Conservation (phyloP, 1,140 invertebrate genomes). For the Trichoplusia ni region DNA sequence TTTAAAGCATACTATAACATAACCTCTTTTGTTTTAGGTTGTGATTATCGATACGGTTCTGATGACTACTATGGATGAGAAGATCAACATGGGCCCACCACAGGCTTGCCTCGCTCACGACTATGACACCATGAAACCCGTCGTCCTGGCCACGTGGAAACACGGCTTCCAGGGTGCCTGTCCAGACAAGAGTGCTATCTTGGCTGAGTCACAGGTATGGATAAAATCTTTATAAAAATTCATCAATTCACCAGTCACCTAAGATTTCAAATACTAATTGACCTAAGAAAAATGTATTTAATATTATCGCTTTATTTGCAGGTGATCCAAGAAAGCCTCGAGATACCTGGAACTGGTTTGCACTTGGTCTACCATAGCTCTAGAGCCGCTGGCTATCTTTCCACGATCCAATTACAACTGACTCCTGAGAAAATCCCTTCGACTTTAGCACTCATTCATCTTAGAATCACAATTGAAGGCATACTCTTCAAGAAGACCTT, state of each 20-base stretch:
- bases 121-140: constrained; percentile 96
- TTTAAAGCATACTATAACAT: neutral
- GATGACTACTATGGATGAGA: constrained; percentile 93
- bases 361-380: constrained; percentile 98
- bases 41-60: constrained; percentile 94
- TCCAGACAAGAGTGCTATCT: constrained; percentile 94
- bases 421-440: constrained; percentile 92
- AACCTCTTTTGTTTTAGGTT: constrained; percentile 81
- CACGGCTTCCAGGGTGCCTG: constrained; percentile 97
- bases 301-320: constrained; percentile 71
- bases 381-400: constrained; percentile 94
- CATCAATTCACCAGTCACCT: neutral
- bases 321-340: constrained; percentile 96
- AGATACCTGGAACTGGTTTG: constrained; percentile 95
- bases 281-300: neutral
- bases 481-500: constrained; percentile 96
- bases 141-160: constrained; percentile 97
- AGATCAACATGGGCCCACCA: constrained; percentile 82
- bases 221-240: neutral
- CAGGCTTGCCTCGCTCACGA: constrained; percentile 94
- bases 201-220: constrained; percentile 94
- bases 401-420: constrained; percentile 96
- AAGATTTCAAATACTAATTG: neutral
- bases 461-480: constrained; percentile 96
- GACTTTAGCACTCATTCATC: constrained; percentile 91